Evolutionary conservation across 2,797 vertebrate genomes (phyloP), one percentile per base, ranked within the genome.

Genomic region (Diplodus sargus): DNA sequence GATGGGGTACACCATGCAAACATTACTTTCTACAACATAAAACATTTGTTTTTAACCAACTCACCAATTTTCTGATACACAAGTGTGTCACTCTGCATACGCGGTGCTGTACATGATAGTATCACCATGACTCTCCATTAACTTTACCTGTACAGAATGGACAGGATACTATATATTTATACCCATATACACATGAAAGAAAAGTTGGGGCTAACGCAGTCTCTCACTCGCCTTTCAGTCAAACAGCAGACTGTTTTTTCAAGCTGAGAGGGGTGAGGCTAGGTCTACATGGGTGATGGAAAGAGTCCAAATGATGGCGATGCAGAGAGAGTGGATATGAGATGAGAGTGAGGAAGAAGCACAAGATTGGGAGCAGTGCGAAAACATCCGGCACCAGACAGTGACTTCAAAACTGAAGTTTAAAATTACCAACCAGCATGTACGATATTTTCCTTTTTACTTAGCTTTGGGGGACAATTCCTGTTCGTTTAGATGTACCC

Each of bases 1-100:
- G 88, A 90, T 83, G 92, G 93, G 90, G 85, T 86, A 94, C 87
- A 93, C 87, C 95, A 96, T 95, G 96, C 95, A 95, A 93, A 92
- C 89, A 90, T 89, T 79, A 91, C 77, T 93, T 93, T 92, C 90
- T 91, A 95, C 91, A 95, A 92, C 93, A 90, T 89, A 84, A 92
- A 91, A 89, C 78, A 81, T 57, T 51, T 80, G 81, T 84, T 81
- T 39, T 61, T 30, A 91, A 85, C 77, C 70, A 86, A 73, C 83
- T 85, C 74, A 52, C 71, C 16, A 20, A 75, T 77, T 78, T 81
- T 77, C 70, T 77, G 72, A 88, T 76, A 82, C 85, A 89, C 76
- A 81, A 84, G 85, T 63, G 79, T 20, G 64, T 80, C 64, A 51
- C 72, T 81, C 56, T 70, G 76, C 64, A 48, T 56, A 77, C 83